A percentile compares a stretch with the other conserved stretches of the same genome.
Conservation (phyloP, 2,888 invertebrate genomes). For the Drosophila mimetica region DNA sequence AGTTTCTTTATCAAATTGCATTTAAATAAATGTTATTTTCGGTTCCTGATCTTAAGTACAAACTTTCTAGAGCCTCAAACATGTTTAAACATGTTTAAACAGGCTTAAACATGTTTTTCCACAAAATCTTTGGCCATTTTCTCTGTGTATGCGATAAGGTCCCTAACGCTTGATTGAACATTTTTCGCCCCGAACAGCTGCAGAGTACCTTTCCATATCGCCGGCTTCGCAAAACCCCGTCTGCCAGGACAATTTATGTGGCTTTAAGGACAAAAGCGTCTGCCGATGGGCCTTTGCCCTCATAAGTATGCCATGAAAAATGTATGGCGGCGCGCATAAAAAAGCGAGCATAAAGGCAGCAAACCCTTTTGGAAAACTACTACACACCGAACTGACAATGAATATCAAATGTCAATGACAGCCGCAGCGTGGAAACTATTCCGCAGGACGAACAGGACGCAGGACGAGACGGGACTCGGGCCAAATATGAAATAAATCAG, state of each 20-base stretch:
- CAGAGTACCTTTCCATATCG: constrained; percentile 37
- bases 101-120: too few relatives aligned
- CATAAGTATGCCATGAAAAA: constrained; percentile 76
- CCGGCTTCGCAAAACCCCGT: constrained; percentile 2
- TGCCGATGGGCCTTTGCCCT: constrained; percentile 54
- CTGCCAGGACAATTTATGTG: constrained; percentile 57
- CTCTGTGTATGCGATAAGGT: constrained; percentile 51
- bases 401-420: constrained; percentile 77
- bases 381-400: constrained; percentile 53
- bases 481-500: constrained; percentile 80
- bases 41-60: too few relatives aligned
- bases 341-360: constrained; percentile 21
- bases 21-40: too few relatives aligned
- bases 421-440: constrained; percentile 54
- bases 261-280: constrained; percentile 60
- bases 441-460: constrained; percentile 32
- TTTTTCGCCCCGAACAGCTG: constrained; percentile 43
- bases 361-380: constrained; percentile 38
- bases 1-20: too few relatives aligned
- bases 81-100: too few relatives aligned
- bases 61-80: too few relatives aligned
- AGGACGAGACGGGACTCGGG: constrained; percentile 12
- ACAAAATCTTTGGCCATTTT: neutral
- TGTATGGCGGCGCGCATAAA: constrained; percentile 44
- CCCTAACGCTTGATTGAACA: constrained; percentile 67